Base-by-base conservation (phyloP, 1,140 invertebrate species). In the Coboldia fuscipes region DNA sequence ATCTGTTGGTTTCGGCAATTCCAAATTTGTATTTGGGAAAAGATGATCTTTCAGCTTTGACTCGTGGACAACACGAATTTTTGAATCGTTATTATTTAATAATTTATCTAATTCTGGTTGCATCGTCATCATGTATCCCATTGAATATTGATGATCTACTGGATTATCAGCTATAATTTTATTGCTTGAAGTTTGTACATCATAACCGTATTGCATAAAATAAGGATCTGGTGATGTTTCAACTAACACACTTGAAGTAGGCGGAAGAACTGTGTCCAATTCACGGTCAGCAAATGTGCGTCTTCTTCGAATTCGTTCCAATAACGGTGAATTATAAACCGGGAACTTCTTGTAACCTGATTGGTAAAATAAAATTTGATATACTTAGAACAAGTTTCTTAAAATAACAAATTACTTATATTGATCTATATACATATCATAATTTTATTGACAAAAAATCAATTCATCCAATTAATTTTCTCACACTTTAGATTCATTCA, bases 281-380 rank as follows among this genome's bases (percentile, higher is more conserved):
- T 58, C 58, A 22, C 55, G 61, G 51, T 66, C 64, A 30, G 65
- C 65, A 48, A 67, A 67, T 2, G 63, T 56, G 21, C 57, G 52
- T 8, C 65, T 56, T 17, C 63, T 55, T 13, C 63, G 54, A 34
- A 67, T 54, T 29, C 65, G 57, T 41, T 67, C 65, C 39, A 50
- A 37, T 35, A 54, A 27, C 24, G 51, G 51, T 34, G 51, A 54
- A 21, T 46, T 45, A 33, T 51, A 47, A 13, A 34, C 16, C 9
- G 21, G 33, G 15, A 4, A 26, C 8, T 12, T 5, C 16, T 34
- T 34, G 33, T 34, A 34, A 15, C 15, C 33, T 34, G 15, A 4
- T n/a, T n/a, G n/a, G 13, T 15, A 19, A 20, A 32, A 32, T 32
- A 32, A 20, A 6, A n/a, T n/a, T n/a, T n/a, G n/a, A n/a, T n/a